These are phyloP conservation scores for Eilema caniola DNA, from an alignment of 2,888 invertebrate genomes.

Conservation along the genomic window DNA sequence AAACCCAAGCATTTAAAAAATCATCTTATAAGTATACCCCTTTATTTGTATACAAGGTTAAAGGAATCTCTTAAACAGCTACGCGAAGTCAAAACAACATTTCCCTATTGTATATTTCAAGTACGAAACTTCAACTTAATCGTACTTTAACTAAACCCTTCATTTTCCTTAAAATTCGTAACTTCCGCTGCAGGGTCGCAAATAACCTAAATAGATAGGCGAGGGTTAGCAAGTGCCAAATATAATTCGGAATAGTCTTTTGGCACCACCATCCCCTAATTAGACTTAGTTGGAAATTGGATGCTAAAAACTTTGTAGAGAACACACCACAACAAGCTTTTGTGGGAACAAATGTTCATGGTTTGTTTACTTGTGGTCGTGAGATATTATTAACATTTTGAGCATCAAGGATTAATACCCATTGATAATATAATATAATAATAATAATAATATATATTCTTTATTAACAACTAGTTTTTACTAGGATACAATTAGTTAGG, in stretches of 20 bases:
- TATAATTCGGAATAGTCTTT: not conserved
- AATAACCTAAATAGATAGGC: slow-evolving; percentile 1
- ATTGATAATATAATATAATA: no score
- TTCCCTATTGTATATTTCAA: not conserved
- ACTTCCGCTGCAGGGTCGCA: not conserved
- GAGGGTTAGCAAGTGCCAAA: not conserved
- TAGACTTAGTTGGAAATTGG: not conserved
- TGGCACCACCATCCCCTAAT: not conserved
- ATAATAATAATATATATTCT: no score
- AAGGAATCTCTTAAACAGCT: not conserved
- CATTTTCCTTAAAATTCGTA: not conserved
- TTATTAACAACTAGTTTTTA: no score
- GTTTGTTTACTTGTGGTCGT: no score
- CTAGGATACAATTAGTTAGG: no score
- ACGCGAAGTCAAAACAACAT: not conserved
- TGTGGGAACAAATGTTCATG: not conserved
- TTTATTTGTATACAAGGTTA: not conserved
- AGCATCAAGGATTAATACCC: no score
- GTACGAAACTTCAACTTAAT: not conserved
- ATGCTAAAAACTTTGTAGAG: not conserved
- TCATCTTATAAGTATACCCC: no score
- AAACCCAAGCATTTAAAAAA: no score
- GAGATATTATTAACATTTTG: no score
- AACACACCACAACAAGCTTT: not conserved
- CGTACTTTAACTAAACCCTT: not conserved